phyloP scores from a whole-genome alignment of 2,113 vertebrate species.

The Salvelinus alpinus region DNA sequence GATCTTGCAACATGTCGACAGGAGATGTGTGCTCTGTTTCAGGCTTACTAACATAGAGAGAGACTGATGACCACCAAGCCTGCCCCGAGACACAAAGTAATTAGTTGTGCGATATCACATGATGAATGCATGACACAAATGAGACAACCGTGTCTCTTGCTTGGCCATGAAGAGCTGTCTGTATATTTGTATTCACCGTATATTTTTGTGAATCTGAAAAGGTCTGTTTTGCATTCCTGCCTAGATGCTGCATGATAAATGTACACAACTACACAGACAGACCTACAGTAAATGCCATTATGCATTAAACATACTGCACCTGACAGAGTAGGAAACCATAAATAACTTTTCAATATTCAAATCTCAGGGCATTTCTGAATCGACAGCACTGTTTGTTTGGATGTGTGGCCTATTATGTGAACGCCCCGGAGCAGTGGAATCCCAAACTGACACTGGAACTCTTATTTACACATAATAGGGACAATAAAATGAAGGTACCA shows the following conservation, averaged over 20 bases:
- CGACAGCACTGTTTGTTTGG: constrained; percentile 3
- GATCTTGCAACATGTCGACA: background rate
- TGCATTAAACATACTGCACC: constrained; percentile 54
- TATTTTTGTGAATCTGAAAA: constrained; percentile 37
- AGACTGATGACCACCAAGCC: constrained; percentile 2
- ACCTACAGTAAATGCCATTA: constrained; percentile 19
- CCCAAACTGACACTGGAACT: too few relatives aligned
- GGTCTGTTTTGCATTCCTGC: constrained; percentile 44
- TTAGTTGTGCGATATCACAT: background rate
- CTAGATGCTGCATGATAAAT: constrained; percentile 30
- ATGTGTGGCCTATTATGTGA: background rate
- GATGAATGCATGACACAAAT: background rate
- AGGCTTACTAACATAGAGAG: background rate
- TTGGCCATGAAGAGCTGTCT: background rate
- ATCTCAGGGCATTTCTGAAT: constrained; percentile 32
- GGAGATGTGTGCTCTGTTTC: background rate
- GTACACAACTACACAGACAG: background rate
- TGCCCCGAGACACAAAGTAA: background rate
- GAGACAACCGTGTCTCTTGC: background rate
- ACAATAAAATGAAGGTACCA: too few relatives aligned
- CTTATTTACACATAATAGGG: too few relatives aligned
- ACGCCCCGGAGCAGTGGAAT: background rate
- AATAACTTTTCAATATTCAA: constrained; percentile 40
- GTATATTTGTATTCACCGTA: constrained; percentile 34
- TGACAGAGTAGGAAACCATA: constrained; percentile 36